Evolutionary conservation across 2,113 vertebrate species (phyloP), one percentile per base, ranked within the genome.

Genomic region (Osmerus eperlanus): DNA sequence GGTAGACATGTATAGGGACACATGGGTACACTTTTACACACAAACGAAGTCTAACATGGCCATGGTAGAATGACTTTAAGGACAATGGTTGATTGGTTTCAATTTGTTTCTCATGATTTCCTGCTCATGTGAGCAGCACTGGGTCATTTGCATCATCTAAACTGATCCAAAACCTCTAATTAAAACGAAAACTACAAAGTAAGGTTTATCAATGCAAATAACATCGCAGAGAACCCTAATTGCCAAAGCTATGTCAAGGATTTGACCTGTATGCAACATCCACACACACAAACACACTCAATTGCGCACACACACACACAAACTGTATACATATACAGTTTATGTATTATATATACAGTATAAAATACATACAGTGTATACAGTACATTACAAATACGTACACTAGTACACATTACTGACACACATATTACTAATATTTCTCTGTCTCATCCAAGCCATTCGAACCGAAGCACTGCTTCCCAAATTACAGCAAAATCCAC

Each of bases 171-270:
- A 2, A 47, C 7, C 41, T 9, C 41, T 47, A 9, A 47, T 12
- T 47, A 12, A 47, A 47, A 47, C 7, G 7, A 47, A 47, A 47
- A 47, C 41, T 2, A 47, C 41, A 47, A 47, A 18, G 3, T 0
- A 55, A 55, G 54, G n/a, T 19, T 56, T 11, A 56, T 4, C 16
- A 56, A 56, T 19, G n/a, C 55, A 56, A 19, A 56, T 16, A 19
- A 7, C 55, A 19, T 56, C 7, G 3, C 4, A 18, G 55, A 56
- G 55, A 18, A 56, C 6, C 41, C 19, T 58, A 67, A 73, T 72
- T 79, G 72, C 67, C 73, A 81, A 81, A 65, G 68, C 76, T 80
- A 72, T 85, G 13, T 55, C 9, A 55, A 19, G 74, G 72, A 82
- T 84, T 85, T 87, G 63, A 52, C 15, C 55, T 15, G 36, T 18